Evolutionary conservation across 2,113 vertebrate species (phyloP).

Genomic region (Actinemys pallida): DNA sequence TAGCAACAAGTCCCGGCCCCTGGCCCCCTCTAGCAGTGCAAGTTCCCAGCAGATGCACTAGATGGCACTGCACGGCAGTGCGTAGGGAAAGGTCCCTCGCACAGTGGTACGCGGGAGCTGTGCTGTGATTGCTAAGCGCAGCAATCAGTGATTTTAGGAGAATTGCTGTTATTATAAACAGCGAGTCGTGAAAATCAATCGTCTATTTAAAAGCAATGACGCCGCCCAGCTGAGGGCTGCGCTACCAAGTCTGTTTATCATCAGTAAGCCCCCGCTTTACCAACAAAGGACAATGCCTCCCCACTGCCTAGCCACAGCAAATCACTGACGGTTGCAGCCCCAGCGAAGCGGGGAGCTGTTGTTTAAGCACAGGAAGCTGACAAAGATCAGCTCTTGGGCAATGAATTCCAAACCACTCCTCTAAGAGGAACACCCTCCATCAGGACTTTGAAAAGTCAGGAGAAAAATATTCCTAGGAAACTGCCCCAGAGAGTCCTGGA

Average conservation of each 20-base stretch:
- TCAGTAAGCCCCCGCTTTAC: background rate
- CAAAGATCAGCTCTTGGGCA: background rate
- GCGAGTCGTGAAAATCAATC: fast-evolving
- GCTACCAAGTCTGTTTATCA: background rate
- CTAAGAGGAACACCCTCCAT: constrained; percentile 26
- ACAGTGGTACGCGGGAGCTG: fast-evolving
- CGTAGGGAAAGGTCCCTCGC: too few species aligned
- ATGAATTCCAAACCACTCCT: constrained; percentile 1
- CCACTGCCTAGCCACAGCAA: background rate
- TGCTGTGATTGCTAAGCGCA: fast-evolving
- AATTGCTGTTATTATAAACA: background rate
- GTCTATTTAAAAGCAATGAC: background rate
- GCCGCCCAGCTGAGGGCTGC: background rate
- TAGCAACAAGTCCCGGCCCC: background rate
- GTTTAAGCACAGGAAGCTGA: constrained; percentile 47
- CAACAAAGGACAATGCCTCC: background rate
- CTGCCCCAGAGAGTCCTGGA: background rate
- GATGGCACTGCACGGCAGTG: constrained; percentile 48
- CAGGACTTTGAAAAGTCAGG: background rate
- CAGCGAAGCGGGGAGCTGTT: background rate
- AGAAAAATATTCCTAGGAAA: constrained; percentile 9
- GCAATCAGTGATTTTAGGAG: background rate
- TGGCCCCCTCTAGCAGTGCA: background rate
- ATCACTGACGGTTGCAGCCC: background rate
- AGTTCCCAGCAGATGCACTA: background rate